Base-by-base conservation (phyloP, 1,140 invertebrate genomes). In the Eumeta japonica region DNA sequence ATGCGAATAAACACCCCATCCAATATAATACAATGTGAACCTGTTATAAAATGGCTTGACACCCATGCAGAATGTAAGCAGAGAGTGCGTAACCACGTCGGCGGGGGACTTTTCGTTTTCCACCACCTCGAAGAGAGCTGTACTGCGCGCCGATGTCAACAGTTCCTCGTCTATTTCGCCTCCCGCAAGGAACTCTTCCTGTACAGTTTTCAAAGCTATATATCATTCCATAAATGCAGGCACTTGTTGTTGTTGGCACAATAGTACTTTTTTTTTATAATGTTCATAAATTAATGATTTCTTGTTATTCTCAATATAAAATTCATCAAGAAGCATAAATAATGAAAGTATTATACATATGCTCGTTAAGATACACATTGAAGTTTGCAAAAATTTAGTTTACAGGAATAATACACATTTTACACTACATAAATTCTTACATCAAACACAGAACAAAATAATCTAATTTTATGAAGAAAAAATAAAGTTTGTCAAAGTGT, bases 121-220 rank as follows among this genome's bases (percentile, higher is more conserved):
- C 39, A 94, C 88, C 5, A 92, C 82, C 59, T 93, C 86, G 70
- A 87, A 94, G 28, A 94, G 83, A 2, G 92, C 65, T 9, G 90
- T 92, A 52, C 89, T 89, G 55, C 85, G 88, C 0, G 90, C 90
- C 0, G 89, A 88, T 49, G 88, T 87, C 39, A 93, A 82, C 20
- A 93, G 66, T 30, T 85, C 80, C 15, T 79, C 71, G 29, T 90
- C 85, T 80, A 90, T 89, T 20, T 79, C 68, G 17, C 78, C 72
- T 1, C 76, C 79, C 2, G 65, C 62, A 16, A 92, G 53, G 59
- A 86, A 85, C 14, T 79, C 80, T 41, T 84, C 78, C 88, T 90
- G 52, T 29, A 67, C 65, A 41, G 7, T 10, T 11, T 14, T 10
- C 7, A 30, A 5, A 24, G 5, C 7, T 5, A 4, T 5, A 30